phyloP scores from a whole-genome alignment of 2,797 vertebrate species.

The Tamandua tetradactyla region DNA sequence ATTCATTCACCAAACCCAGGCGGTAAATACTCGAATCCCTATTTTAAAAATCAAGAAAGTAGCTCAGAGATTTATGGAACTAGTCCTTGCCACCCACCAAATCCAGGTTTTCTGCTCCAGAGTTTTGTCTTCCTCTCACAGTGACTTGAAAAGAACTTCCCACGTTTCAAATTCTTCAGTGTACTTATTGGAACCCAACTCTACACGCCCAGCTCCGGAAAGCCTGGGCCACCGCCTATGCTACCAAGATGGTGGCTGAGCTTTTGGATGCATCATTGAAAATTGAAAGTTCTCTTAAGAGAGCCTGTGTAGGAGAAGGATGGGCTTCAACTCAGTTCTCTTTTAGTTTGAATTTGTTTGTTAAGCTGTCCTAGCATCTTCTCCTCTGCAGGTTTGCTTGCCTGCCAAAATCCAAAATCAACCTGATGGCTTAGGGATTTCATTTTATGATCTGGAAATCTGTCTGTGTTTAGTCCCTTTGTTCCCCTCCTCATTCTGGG shows the following conservation, averaged over 20 bases:
- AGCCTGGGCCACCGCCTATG: background rate
- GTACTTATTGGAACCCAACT: background rate
- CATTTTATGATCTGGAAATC: background rate
- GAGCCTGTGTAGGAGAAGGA: slow-evolving; percentile 66
- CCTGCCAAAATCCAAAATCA: slow-evolving; percentile 77
- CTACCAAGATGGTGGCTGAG: background rate
- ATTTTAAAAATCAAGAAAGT: background rate
- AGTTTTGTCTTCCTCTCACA: background rate
- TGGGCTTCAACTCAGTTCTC: slow-evolving; percentile 78
- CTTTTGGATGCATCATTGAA: slow-evolving; percentile 58
- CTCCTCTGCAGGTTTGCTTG: slow-evolving; percentile 75
- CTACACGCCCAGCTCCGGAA: background rate
- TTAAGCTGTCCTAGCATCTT: slow-evolving; percentile 74
- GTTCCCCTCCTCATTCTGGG: background rate
- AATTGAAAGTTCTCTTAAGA: slow-evolving; percentile 78
- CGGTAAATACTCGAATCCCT: background rate
- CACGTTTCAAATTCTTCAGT: background rate
- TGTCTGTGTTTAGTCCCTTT: background rate
- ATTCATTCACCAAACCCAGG: background rate
- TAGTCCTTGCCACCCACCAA: background rate
- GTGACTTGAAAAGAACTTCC: background rate
- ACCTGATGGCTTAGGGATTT: slow-evolving; percentile 33
- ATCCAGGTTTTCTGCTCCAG: background rate
- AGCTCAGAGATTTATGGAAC: background rate
- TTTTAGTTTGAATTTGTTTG: slow-evolving; percentile 80